Evolutionary conservation across 2,797 vertebrate species (phyloP).

Genomic region (Garrulus glandarius): DNA sequence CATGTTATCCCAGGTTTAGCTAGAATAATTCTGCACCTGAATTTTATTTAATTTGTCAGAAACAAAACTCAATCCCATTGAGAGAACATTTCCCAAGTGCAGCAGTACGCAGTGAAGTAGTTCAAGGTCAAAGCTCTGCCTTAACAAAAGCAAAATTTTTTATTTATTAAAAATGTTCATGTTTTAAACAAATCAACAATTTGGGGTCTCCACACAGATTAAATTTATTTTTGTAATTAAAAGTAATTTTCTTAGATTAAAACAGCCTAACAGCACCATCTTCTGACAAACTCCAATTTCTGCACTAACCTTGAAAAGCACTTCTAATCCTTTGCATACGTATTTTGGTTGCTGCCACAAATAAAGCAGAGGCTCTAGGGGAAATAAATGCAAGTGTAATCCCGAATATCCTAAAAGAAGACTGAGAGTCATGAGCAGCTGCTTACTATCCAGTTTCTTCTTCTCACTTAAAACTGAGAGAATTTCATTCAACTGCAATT

Average conservation of each 20-base stretch:
- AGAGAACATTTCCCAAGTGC: background rate
- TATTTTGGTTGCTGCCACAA: background rate
- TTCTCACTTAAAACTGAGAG: background rate
- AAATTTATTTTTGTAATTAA: slow-evolving; percentile 10
- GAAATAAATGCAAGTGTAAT: background rate
- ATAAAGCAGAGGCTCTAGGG: background rate
- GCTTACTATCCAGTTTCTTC: background rate
- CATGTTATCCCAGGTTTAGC: background rate
- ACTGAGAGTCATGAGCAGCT: background rate
- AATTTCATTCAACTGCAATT: slow-evolving; percentile 9
- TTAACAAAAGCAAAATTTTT: background rate
- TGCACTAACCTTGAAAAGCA: slow-evolving; percentile 45
- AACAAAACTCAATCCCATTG: background rate
- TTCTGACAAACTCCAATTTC: slow-evolving; percentile 58
- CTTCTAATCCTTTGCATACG: background rate
- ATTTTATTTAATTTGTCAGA: background rate
- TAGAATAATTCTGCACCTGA: background rate
- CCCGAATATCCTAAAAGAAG: background rate
- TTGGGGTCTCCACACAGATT: background rate
- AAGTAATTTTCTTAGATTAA: slow-evolving; percentile 6
- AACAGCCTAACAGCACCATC: slow-evolving; percentile 68
- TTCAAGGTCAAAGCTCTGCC: slow-evolving; percentile 11
- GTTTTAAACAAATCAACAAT: slow-evolving; percentile 6
- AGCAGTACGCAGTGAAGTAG: background rate
- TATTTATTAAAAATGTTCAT: background rate